Percentiles rank a stretch among this genome's conserved stretches.
Evolutionary conservation across 2,888 invertebrate genomes (phyloP).

Genomic region (Lasius platythorax): DNA sequence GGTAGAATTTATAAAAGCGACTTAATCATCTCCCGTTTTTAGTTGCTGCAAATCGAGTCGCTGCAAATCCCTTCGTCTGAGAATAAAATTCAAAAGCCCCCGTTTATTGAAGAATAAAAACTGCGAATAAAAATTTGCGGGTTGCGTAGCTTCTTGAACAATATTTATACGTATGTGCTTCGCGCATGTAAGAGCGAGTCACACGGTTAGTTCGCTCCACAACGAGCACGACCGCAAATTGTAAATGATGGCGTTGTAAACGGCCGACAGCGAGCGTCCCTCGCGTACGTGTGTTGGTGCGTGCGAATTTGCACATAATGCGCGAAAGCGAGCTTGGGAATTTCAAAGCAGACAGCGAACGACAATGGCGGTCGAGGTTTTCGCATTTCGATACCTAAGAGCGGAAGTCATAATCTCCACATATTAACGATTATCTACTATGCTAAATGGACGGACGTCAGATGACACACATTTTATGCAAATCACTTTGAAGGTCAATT

Average conservation of each 20-base stretch:
- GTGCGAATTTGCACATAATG: conserved; percentile 78
- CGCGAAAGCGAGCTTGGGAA: conserved; percentile 68
- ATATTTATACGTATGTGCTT: neutral
- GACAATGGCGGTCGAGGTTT: conserved; percentile 34
- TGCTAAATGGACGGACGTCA: neutral
- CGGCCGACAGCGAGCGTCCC: conserved; percentile 17
- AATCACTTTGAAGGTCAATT: neutral
- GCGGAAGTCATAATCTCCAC: conserved; percentile 2
- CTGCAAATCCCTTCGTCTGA: neutral
- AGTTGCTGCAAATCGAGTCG: neutral
- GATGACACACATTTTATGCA: conserved; percentile 37
- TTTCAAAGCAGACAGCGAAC: conserved; percentile 58
- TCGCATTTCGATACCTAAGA: conserved; percentile 33
- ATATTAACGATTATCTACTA: conserved; percentile 9
- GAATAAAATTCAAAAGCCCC: neutral
- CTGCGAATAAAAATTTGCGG: neutral
- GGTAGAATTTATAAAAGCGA: neutral
- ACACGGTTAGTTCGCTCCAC: conserved; percentile 17
- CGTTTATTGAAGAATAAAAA: neutral
- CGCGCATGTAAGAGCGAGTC: neutral
- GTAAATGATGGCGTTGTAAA: conserved; percentile 48
- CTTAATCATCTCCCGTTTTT: neutral
- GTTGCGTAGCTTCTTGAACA: neutral
- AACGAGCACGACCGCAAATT: conserved; percentile 31
- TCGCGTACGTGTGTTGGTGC: conserved; percentile 53